Conservation (phyloP, 2,888 invertebrate genomes). For the Drosophila gaucha region DNA sequence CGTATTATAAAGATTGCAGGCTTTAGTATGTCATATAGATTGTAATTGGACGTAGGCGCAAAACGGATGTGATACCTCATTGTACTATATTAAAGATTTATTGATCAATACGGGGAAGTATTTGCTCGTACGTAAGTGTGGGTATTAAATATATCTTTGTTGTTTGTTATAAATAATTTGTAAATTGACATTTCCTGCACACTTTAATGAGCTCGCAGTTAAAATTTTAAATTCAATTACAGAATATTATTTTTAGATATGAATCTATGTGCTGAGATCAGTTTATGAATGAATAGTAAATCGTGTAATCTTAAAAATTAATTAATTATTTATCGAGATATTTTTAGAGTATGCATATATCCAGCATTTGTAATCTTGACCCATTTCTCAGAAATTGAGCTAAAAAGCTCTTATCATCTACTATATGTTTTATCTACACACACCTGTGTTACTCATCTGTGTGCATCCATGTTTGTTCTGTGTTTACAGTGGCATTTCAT, state of each 20-base stretch:
- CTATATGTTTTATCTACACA: not conserved
- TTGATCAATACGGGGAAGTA: not conserved
- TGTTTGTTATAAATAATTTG: not conserved
- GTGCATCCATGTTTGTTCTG: constrained; percentile 32
- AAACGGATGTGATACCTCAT: constrained; percentile 12
- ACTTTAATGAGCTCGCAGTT: constrained; percentile 5
- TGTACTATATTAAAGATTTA: not conserved
- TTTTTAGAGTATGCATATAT: not conserved
- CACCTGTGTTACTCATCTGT: constrained; percentile 17
- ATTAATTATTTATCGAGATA: too few relatives aligned
- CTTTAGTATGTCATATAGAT: not conserved
- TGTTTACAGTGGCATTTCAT: constrained; percentile 72
- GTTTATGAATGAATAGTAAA: not conserved
- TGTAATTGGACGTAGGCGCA: not conserved
- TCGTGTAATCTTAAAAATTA: not conserved
- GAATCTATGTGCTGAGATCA: not conserved
- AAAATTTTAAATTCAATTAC: constrained; percentile 1
- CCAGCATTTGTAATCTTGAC: not conserved
- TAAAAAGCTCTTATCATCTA: not conserved
- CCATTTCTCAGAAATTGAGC: not conserved
- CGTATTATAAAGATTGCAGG: constrained; percentile 14
- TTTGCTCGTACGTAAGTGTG: not conserved
- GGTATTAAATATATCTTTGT: constrained; percentile 4
- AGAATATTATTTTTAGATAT: constrained; percentile 25
- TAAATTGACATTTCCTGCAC: constrained; percentile 34